A percentile compares a stretch with the other conserved stretches of the same genome.
Evolutionary conservation across 2,113 vertebrate species (phyloP).

Genomic region (Paracanthobrama guichenoti): DNA sequence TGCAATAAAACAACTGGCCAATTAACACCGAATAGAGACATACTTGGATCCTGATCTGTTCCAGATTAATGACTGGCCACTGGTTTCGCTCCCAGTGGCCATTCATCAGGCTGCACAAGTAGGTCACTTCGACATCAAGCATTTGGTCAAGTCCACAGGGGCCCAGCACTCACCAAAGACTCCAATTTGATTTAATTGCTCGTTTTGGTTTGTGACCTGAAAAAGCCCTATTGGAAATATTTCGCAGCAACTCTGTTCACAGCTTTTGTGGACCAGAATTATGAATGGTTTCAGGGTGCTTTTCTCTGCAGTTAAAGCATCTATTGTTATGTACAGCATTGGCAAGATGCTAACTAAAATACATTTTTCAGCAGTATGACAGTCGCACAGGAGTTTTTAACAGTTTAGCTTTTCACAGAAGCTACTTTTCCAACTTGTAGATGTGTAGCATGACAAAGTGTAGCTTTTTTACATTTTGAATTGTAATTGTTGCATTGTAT

Average conservation of each 20-base stretch:
- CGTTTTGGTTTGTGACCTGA: conserved; percentile 82
- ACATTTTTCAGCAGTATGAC: neutral
- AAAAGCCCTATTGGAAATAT: conserved; percentile 83
- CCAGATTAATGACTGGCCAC: conserved; percentile 92
- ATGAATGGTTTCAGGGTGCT: conserved; percentile 1
- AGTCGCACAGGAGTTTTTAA: neutral
- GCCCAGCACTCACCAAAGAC: conserved; percentile 74
- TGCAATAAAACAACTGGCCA: conserved; percentile 86
- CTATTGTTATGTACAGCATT: neutral
- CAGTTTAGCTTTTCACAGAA: conserved; percentile 2
- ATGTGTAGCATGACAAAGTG: neutral
- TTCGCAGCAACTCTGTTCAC: conserved; percentile 75
- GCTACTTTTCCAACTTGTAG: neutral
- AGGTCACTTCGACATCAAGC: conserved; percentile 90
- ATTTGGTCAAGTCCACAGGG: conserved; percentile 76
- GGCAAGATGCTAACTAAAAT: neutral
- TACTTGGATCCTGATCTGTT: conserved; percentile 84
- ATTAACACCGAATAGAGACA: conserved; percentile 87
- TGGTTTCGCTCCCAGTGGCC: conserved; percentile 82
- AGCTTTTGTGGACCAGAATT: conserved; percentile 51
- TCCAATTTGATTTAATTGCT: conserved; percentile 90
- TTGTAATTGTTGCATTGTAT: neutral
- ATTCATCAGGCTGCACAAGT: conserved; percentile 93
- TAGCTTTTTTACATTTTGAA: neutral
- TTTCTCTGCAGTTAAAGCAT: neutral